phyloP scores from a whole-genome alignment of 2,888 invertebrate genomes.

The Pterostichus madidus region DNA sequence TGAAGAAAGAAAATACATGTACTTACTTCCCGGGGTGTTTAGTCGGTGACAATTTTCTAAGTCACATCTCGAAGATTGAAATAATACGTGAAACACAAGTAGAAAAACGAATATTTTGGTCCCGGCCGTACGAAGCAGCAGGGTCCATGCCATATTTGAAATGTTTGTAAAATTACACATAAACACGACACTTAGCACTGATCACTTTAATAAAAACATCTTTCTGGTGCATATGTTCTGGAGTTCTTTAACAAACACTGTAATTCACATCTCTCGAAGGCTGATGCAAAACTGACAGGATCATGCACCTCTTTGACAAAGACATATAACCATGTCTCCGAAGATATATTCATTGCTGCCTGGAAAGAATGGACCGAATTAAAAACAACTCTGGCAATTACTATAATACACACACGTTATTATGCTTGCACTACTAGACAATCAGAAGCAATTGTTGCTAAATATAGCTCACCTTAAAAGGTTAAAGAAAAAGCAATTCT shows the following conservation, averaged over 20 bases:
- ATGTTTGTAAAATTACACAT: constrained; percentile 54
- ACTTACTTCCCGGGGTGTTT: constrained; percentile 53
- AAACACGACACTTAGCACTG: constrained; percentile 51
- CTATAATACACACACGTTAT: constrained; percentile 16
- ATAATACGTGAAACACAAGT: constrained; percentile 6
- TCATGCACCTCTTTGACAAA: constrained; percentile 31
- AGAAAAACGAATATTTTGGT: constrained; percentile 47
- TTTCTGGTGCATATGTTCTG: constrained; percentile 26
- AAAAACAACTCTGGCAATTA: constrained; percentile 12
- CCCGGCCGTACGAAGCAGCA: constrained; percentile 38
- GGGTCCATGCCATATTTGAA: constrained; percentile 61
- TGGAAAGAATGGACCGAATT: constrained; percentile 42
- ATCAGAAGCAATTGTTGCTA: constrained; percentile 60
- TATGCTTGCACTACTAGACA: constrained; percentile 45
- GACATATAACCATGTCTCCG: constrained; percentile 30
- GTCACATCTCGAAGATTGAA: constrained; percentile 16
- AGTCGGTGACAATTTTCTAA: constrained; percentile 11
- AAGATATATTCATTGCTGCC: constrained; percentile 59
- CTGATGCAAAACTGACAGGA: constrained; percentile 1
- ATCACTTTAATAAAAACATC: constrained; percentile 35
- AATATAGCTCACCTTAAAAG: constrained; percentile 66
- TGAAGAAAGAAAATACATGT: background rate
- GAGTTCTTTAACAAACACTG: constrained; percentile 19
- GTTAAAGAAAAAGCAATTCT: constrained; percentile 64
- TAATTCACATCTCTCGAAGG: constrained; percentile 49